These are phyloP conservation scores for Otocyon megalotis DNA, from an alignment of 2,113 vertebrate genomes.

Conservation along the genomic window DNA sequence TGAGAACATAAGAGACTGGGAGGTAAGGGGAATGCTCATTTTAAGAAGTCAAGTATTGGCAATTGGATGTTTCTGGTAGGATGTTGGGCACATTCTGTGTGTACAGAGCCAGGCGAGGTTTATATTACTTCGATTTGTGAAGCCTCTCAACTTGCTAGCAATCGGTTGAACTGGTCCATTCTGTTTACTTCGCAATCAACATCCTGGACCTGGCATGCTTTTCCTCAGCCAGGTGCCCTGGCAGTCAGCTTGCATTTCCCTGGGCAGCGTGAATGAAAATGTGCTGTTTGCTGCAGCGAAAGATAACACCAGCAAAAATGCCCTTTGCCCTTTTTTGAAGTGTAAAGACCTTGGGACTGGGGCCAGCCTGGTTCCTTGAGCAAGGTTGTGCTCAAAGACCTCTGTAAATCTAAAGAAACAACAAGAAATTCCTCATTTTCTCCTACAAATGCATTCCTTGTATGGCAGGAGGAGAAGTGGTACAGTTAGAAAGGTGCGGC, in stretches of 20 bases:
- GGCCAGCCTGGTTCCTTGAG: not conserved
- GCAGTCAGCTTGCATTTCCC: conserved; percentile 79
- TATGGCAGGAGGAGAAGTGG: not conserved
- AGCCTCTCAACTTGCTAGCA: conserved; percentile 45
- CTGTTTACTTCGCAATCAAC: conserved; percentile 60
- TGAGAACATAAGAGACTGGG: not conserved
- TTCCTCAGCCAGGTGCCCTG: conserved; percentile 75
- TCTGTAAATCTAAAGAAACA: not conserved
- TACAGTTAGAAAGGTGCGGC: not conserved
- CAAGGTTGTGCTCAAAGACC: not conserved
- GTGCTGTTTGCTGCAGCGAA: conserved; percentile 74
- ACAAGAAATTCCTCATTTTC: not conserved
- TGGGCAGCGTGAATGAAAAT: conserved; percentile 54
- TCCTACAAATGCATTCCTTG: not conserved
- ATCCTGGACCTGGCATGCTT: not conserved
- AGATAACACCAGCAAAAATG: conserved; percentile 73
- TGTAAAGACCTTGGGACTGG: conserved; percentile 73
- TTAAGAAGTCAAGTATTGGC: not conserved
- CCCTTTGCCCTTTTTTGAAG: conserved; percentile 72
- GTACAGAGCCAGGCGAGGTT: not conserved
- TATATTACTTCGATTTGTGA: not conserved
- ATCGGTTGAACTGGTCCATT: conserved; percentile 45
- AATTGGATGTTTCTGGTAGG: not conserved
- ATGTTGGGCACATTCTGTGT: not conserved
- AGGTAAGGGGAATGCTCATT: not conserved